phyloP scores from a whole-genome alignment of 2,113 vertebrate species.

The Sinocyclocheilus grahami region DNA sequence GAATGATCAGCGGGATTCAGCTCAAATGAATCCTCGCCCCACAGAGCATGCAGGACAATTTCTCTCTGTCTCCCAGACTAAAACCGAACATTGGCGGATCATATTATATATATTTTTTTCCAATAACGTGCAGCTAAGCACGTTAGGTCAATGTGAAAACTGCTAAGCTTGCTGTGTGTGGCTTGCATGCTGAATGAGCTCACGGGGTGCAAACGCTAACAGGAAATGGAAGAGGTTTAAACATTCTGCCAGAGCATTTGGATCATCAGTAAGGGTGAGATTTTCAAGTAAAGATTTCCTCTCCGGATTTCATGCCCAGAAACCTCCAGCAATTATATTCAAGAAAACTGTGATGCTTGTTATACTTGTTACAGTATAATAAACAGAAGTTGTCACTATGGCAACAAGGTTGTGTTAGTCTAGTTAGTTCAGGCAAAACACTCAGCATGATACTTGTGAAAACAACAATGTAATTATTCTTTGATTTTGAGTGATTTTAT shows the following conservation, averaged over 20 bases:
- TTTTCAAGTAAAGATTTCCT: background rate
- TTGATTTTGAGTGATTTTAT: background rate
- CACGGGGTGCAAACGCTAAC: background rate
- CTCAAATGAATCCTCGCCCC: slow-evolving; percentile 56
- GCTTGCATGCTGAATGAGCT: slow-evolving; percentile 8
- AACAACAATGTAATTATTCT: background rate
- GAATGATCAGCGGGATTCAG: slow-evolving; percentile 57
- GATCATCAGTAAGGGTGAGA: background rate
- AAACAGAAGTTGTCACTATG: slow-evolving; percentile 27
- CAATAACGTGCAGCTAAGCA: background rate
- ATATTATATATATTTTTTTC: background rate
- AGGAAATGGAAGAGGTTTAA: background rate
- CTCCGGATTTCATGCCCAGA: background rate
- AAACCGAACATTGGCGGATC: background rate
- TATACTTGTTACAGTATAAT: background rate
- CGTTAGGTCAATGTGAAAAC: background rate
- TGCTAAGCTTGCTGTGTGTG: background rate
- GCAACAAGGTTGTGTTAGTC: slow-evolving; percentile 14
- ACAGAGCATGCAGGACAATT: slow-evolving; percentile 22
- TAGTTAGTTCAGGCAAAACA: background rate
- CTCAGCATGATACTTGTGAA: background rate
- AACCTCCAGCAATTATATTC: background rate
- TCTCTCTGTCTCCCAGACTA: slow-evolving; percentile 36
- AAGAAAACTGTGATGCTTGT: background rate
- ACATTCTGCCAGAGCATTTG: background rate